Evolutionary conservation across 2,113 vertebrate genomes (phyloP).

Genomic region (Neomonachus schauinslandi): DNA sequence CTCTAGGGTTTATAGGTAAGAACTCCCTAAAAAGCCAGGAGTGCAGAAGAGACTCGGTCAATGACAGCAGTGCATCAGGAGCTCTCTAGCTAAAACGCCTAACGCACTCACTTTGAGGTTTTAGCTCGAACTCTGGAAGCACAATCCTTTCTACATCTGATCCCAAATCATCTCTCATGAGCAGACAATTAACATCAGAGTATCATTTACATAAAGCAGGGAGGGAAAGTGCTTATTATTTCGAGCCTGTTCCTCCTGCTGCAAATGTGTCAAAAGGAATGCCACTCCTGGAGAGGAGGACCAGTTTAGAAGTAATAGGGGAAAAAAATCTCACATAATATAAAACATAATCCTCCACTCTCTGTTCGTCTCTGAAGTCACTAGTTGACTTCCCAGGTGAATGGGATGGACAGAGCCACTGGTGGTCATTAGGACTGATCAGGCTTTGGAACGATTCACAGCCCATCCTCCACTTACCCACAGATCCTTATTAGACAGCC

Average conservation of each 20-base stretch:
- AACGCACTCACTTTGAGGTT: neutral
- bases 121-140: neutral
- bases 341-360: neutral
- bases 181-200: neutral
- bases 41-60: neutral
- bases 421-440: neutral
- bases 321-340: neutral
- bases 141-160: neutral
- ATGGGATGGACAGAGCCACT: neutral
- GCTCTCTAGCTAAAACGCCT: neutral
- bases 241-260: neutral
- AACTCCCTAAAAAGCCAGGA: neutral
- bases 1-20: neutral
- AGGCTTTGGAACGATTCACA: neutral
- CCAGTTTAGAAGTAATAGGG: neutral
- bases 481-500: neutral
- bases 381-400: neutral
- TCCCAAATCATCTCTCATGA: neutral
- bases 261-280: neutral
- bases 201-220: neutral
- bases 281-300: neutral
- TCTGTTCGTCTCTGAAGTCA: conserved; percentile 2
- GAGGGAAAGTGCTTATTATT: neutral
- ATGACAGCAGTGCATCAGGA: neutral
- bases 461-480: neutral